Conservation (phyloP, 2,888 invertebrate genomes). For the Harpagoxenus sublaevis region DNA sequence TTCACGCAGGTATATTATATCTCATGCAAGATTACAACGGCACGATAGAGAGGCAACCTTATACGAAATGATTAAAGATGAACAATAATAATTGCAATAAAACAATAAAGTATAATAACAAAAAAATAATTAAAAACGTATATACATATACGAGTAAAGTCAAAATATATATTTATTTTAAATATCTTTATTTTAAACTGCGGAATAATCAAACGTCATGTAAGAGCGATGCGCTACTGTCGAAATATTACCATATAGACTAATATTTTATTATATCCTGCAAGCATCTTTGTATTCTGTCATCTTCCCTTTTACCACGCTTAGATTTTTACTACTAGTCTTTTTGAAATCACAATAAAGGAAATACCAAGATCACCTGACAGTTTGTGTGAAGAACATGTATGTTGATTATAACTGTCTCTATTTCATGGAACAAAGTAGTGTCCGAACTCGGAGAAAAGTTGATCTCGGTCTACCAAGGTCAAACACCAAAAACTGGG, state of each 20-base stretch:
- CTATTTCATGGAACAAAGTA: conserved; percentile 35
- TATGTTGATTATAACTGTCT: no score
- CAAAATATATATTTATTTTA: no score
- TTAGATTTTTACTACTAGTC: no score
- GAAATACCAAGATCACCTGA: no score
- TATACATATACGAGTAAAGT: neutral
- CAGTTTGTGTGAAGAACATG: no score
- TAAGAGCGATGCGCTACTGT: no score
- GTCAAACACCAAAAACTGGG: neutral
- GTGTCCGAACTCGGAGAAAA: neutral
- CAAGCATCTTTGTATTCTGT: neutral
- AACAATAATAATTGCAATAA: neutral
- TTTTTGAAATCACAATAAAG: no score
- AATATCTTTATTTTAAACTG: neutral
- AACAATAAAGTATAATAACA: neutral
- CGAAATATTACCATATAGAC: neutral
- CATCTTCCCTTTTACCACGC: neutral
- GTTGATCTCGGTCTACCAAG: conserved; percentile 46
- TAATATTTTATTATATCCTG: neutral
- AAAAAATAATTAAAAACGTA: neutral
- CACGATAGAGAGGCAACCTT: neutral
- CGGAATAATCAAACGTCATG: neutral
- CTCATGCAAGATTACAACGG: neutral
- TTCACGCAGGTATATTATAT: neutral
- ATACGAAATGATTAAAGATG: neutral